A percentile compares a stretch with the other conserved stretches of the same genome.
phyloP scores from a whole-genome alignment of 1,140 invertebrate genomes.

The Venustaconcha ellipsiformis region DNA sequence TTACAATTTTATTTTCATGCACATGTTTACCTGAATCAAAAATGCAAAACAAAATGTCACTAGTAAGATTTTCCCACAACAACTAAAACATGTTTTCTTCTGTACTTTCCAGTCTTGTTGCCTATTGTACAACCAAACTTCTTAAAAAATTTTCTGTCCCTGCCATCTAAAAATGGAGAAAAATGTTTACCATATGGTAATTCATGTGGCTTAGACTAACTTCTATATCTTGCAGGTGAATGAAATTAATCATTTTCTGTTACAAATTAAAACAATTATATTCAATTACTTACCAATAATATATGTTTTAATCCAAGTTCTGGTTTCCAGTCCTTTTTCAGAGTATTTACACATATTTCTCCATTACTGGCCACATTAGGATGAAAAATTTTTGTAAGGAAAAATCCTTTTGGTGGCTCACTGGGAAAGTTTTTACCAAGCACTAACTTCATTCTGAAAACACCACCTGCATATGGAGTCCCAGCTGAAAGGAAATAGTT shows the following conservation, averaged over 20 bases:
- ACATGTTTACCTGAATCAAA: too few species aligned
- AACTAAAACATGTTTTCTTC: too few species aligned
- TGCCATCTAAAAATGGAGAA: too few species aligned
- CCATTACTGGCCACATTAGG: constrained; percentile 95
- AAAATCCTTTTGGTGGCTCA: constrained; percentile 93
- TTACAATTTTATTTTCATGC: too few species aligned
- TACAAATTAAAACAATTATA: constrained; percentile 1
- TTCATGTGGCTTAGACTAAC: too few species aligned
- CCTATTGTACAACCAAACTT: too few species aligned
- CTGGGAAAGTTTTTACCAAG: constrained; percentile 94
- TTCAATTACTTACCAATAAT: constrained; percentile 77
- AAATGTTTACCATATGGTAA: too few species aligned
- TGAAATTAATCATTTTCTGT: background rate
- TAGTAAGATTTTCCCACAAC: too few species aligned
- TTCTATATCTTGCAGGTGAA: too few species aligned
- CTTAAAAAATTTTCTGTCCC: too few species aligned
- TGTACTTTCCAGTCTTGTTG: too few species aligned
- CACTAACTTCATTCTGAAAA: constrained; percentile 87
- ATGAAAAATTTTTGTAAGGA: constrained; percentile 97
- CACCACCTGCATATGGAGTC: constrained; percentile 69
- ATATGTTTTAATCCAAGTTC: constrained; percentile 97
- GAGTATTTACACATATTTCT: constrained; percentile 97
- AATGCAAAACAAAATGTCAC: too few species aligned
- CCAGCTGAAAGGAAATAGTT: constrained; percentile 59
- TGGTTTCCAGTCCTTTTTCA: constrained; percentile 96